Percentiles rank a stretch among this genome's conserved stretches.
Evolutionary conservation across 2,888 invertebrate species (phyloP).

Genomic region (Eristalis tenax): DNA sequence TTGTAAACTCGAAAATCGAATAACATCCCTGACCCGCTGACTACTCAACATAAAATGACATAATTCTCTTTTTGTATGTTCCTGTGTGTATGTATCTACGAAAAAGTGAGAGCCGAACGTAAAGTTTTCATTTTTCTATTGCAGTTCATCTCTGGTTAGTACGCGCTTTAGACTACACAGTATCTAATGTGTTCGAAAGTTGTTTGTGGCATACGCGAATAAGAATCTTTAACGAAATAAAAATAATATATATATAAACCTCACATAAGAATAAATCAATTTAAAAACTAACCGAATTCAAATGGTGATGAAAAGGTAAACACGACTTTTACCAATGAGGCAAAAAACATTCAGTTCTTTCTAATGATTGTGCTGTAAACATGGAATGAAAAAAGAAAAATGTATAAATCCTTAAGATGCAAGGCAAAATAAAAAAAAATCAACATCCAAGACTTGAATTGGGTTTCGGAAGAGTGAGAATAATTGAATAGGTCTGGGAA

Average conservation of each 20-base stretch:
- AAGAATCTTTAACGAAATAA: not conserved
- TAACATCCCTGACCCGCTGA: not conserved
- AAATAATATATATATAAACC: not conserved
- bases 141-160: slow-evolving; percentile 20
- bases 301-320: not conserved
- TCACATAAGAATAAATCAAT: not conserved
- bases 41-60: not conserved
- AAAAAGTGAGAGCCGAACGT: not conserved
- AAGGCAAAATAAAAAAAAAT: not conserved
- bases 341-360: not conserved
- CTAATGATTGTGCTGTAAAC: not conserved
- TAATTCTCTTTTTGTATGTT: not conserved
- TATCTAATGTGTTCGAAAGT: slow-evolving; percentile 1
- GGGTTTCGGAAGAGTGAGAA: not conserved
- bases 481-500: not conserved
- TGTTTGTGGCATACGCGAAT: not conserved
- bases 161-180: not conserved
- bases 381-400: not conserved
- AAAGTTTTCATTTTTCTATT: not conserved
- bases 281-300: not conserved
- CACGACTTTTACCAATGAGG: not conserved
- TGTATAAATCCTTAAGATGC: not conserved
- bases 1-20: too few species aligned
- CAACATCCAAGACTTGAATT: too few species aligned
- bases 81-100: not conserved